Conservation (phyloP, 1,140 invertebrate species). For the Aphis gossypii region DNA sequence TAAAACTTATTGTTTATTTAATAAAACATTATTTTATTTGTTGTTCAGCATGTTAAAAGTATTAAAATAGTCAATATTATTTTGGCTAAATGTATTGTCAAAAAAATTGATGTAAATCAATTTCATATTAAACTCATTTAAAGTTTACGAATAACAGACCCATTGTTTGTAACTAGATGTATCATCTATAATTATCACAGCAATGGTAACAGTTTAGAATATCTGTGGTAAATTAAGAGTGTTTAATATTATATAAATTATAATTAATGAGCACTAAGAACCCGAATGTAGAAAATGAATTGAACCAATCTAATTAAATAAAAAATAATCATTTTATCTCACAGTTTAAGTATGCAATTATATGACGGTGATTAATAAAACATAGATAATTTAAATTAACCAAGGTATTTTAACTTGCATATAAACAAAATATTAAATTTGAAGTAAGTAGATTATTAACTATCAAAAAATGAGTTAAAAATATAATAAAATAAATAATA, state of each 20-base stretch:
- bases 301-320: background rate
- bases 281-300: background rate
- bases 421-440: constrained; percentile 22
- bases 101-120: background rate
- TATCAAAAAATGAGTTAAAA: constrained; percentile 47
- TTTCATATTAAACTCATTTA: background rate
- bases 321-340: background rate
- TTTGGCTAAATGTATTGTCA: background rate
- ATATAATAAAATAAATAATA: constrained; percentile 57
- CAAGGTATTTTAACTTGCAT: constrained; percentile 37
- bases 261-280: background rate
- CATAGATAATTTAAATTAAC: constrained; percentile 27
- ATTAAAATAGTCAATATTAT: background rate
- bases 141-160: background rate
- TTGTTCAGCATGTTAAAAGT: background rate
- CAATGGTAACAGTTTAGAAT: constrained; percentile 43
- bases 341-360: background rate
- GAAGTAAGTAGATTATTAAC: constrained; percentile 52
- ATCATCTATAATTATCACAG: constrained; percentile 30
- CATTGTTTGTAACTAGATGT: constrained; percentile 31
- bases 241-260: background rate
- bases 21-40: background rate
- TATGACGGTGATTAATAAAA: constrained; percentile 15
- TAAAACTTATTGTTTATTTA: constrained; percentile 26
- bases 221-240: background rate